A percentile compares a stretch with the other conserved stretches of the same genome.
These are phyloP conservation scores for Aurelia aurita complex sp. Pacific DNA, from an alignment of 30 jellyfish, hydroid and myxozoan species.

Conservation along the genomic window DNA sequence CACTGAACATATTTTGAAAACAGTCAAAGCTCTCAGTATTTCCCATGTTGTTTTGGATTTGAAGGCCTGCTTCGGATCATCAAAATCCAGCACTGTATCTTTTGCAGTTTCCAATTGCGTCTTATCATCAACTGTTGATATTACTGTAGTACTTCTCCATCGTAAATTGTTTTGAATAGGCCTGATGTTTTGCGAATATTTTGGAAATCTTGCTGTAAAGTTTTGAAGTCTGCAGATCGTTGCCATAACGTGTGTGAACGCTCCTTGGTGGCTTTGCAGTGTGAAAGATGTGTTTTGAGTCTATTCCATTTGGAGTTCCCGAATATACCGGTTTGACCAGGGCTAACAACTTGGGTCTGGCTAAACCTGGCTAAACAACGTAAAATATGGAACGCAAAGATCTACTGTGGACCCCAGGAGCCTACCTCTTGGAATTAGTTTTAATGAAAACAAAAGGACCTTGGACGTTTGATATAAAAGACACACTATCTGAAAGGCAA, in stretches of 20 bases:
- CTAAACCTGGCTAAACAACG: no score
- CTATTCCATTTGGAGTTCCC: no score
- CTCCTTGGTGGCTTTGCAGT: no score
- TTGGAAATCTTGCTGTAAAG: not conserved
- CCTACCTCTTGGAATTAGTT: no score
- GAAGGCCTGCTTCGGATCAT: conserved; percentile 75
- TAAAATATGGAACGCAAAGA: no score
- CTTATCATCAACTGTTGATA: conserved; percentile 28
- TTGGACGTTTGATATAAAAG: no score
- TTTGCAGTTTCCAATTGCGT: conserved; percentile 1
- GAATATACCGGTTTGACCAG: no score
- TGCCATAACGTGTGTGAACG: conserved; percentile 1
- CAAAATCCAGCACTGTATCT: conserved; percentile 56
- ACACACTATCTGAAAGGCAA: no score
- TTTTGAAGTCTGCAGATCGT: conserved; percentile 5
- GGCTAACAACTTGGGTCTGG: no score
- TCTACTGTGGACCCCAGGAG: no score
- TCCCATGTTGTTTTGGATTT: conserved; percentile 84
- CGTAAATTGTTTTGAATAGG: conserved; percentile 9
- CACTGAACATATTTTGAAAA: conserved; percentile 74
- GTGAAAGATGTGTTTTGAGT: no score
- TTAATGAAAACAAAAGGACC: no score
- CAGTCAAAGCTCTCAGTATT: conserved; percentile 85
- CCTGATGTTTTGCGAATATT: conserved; percentile 1
- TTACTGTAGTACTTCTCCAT: conserved; percentile 53